phyloP scores from a whole-genome alignment of 2,797 vertebrate species.

The Pristis pectinata region DNA sequence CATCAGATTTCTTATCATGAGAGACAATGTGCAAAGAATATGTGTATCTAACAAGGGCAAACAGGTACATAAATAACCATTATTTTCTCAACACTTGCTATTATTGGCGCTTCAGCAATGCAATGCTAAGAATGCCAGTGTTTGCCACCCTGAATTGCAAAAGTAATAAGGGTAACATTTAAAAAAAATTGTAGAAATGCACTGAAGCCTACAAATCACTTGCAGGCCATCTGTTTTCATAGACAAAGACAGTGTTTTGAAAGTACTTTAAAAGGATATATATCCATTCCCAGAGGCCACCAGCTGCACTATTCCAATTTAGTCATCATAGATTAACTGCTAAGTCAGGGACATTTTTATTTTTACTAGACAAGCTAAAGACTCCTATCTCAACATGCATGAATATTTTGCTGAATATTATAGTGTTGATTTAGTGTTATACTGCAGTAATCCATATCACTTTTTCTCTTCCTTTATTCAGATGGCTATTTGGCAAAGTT shows the following conservation, averaged over 20 bases:
- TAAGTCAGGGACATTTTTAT: not conserved
- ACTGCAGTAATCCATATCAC: not conserved
- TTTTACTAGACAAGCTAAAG: not conserved
- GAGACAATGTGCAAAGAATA: not conserved
- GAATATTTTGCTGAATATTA: not conserved
- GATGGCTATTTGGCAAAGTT: constrained; percentile 90
- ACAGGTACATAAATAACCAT: not conserved
- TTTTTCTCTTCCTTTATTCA: constrained; percentile 51
- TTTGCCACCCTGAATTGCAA: not conserved
- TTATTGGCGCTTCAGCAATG: not conserved
- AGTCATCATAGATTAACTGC: not conserved
- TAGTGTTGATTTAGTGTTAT: not conserved
- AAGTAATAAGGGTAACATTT: not conserved
- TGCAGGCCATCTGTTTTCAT: not conserved
- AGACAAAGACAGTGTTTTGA: not conserved
- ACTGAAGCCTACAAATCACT: not conserved
- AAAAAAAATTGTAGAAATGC: not conserved
- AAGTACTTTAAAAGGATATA: not conserved
- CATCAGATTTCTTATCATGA: not conserved
- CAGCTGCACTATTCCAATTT: not conserved
- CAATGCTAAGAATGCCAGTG: not conserved
- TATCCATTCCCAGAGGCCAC: not conserved
- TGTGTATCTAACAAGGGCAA: not conserved
- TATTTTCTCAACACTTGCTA: not conserved
- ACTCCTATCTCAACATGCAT: too few relatives aligned